These are phyloP conservation scores for Apoderus coryli DNA, from an alignment of 2,888 invertebrate genomes.

Conservation along the genomic window DNA sequence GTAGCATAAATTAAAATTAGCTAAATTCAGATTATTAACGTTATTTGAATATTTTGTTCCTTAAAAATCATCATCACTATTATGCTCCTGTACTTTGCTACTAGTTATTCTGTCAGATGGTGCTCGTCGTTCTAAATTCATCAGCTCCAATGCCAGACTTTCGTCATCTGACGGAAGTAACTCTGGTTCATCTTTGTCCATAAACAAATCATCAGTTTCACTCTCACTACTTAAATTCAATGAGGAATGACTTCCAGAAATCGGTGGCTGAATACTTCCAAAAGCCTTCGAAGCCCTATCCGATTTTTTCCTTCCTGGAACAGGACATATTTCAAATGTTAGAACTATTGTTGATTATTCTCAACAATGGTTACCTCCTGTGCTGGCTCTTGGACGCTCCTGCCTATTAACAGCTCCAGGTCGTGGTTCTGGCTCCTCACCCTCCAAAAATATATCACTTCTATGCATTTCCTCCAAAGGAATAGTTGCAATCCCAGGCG, in stretches of 20 bases:
- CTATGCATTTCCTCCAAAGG: constrained; percentile 26
- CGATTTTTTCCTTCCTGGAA: too few relatives aligned
- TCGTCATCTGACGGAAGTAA: constrained; percentile 31
- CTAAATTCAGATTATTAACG: too few relatives aligned
- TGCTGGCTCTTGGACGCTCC: constrained; percentile 41
- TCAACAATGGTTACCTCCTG: constrained; percentile 43
- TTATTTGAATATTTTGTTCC: too few relatives aligned
- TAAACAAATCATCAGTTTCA: constrained; percentile 30
- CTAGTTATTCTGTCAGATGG: constrained; percentile 26
- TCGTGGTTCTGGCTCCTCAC: constrained; percentile 21
- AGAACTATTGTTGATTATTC: neutral
- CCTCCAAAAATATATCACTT: constrained; percentile 20
- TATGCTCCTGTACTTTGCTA: constrained; percentile 27
- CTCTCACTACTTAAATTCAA: constrained; percentile 28
- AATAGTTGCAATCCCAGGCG: constrained; percentile 41
- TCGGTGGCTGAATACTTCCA: constrained; percentile 26
- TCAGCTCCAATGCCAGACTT: constrained; percentile 29
- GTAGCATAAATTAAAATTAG: too few relatives aligned
- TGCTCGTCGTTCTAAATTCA: constrained; percentile 25
- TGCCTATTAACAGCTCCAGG: constrained; percentile 25
- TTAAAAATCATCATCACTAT: constrained; percentile 30
- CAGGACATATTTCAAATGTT: too few relatives aligned
- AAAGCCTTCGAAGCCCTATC: constrained; percentile 21
- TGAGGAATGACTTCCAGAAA: constrained; percentile 27
- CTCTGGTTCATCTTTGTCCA: constrained; percentile 32